These are phyloP conservation scores for Candoia aspera DNA, from an alignment of 2,113 vertebrate genomes.

Conservation along the genomic window DNA sequence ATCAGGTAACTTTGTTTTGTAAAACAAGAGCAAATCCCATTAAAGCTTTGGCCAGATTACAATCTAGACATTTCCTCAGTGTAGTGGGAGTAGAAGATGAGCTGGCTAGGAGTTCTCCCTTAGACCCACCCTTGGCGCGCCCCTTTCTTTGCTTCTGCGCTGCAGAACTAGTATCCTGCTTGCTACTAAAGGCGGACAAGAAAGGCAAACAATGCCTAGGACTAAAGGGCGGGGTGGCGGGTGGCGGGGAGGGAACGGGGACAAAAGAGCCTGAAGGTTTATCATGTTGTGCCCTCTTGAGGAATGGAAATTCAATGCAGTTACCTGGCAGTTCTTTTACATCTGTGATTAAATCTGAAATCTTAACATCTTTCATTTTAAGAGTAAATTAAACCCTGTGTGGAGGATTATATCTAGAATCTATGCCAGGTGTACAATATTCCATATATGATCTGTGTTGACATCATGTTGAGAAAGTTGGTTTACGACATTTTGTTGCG, in stretches of 20 bases:
- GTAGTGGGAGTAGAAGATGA: not conserved
- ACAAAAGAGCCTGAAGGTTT: not conserved
- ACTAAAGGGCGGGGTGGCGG: not conserved
- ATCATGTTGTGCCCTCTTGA: not conserved
- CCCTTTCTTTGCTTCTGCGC: not conserved
- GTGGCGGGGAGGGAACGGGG: not conserved
- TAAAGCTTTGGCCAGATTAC: not conserved
- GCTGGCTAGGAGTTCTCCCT: not conserved
- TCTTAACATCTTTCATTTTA: not conserved
- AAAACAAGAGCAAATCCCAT: not conserved
- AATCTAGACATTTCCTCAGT: not conserved
- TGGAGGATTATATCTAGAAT: not conserved
- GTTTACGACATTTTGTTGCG: not conserved
- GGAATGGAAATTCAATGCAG: not conserved
- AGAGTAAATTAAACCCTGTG: not conserved
- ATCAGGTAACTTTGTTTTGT: not conserved
- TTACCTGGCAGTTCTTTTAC: not conserved
- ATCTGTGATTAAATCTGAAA: not conserved
- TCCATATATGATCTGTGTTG: not conserved
- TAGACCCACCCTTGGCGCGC: not conserved
- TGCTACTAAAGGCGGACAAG: not conserved
- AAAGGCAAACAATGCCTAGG: not conserved
- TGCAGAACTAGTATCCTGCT: not conserved
- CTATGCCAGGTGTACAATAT: not conserved
- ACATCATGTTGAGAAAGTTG: not conserved